phyloP scores from a whole-genome alignment of 2,888 invertebrate species.

The Sialis fuliginosa region DNA sequence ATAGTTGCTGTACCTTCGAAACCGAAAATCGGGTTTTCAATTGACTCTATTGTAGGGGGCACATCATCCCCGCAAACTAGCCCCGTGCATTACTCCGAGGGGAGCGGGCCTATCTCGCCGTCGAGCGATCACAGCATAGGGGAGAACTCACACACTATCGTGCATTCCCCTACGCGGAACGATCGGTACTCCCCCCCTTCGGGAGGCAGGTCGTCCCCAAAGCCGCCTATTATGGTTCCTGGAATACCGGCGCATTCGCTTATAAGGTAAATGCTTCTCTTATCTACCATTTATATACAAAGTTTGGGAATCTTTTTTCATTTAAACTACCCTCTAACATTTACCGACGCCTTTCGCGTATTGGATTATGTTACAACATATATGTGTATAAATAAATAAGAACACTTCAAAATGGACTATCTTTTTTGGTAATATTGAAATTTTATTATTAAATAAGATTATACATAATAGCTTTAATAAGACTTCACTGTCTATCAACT shows the following conservation, averaged over 20 bases:
- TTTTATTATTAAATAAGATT: no score
- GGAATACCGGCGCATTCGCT: constrained; percentile 26
- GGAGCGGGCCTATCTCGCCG: constrained; percentile 29
- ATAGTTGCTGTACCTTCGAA: constrained; percentile 81
- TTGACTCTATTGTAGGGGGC: constrained; percentile 77
- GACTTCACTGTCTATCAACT: no score
- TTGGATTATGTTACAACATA: no score
- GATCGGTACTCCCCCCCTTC: constrained; percentile 13
- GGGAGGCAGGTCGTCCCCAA: constrained; percentile 26
- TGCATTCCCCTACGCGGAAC: constrained; percentile 11
- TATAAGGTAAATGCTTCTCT: constrained; percentile 10
- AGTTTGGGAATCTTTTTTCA: no score
- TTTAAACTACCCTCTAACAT: no score
- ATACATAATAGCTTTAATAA: no score
- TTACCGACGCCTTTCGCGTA: no score
- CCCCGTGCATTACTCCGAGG: constrained; percentile 32
- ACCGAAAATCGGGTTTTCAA: constrained; percentile 88
- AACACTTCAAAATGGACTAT: no score
- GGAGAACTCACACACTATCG: not conserved
- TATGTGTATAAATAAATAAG: no score
- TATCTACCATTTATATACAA: no score
- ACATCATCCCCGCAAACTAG: constrained; percentile 23
- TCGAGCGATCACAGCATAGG: constrained; percentile 24
- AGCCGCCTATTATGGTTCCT: constrained; percentile 31
- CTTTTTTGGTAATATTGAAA: no score